phyloP scores from a whole-genome alignment of 2,797 vertebrate species.

The Brotula barbata region DNA sequence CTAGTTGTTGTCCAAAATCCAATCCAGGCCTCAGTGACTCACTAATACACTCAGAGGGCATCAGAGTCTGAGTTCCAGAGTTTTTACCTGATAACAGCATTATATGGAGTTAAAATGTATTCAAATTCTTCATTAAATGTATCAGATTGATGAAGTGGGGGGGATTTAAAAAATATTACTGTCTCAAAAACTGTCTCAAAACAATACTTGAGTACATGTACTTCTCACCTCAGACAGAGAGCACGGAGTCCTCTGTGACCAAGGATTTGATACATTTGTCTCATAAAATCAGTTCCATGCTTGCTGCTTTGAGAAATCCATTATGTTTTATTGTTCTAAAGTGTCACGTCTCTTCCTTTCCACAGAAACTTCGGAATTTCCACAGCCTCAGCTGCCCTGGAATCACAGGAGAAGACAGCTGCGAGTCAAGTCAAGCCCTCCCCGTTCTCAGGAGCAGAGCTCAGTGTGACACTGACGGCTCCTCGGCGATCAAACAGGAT shows the following conservation, averaged over 20 bases:
- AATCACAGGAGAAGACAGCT: slow-evolving; percentile 62
- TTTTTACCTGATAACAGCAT: too few relatives aligned
- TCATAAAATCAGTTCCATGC: background rate
- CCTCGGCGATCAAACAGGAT: slow-evolving; percentile 28
- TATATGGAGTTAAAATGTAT: too few relatives aligned
- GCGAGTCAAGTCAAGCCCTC: slow-evolving; percentile 51
- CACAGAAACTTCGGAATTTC: slow-evolving; percentile 81
- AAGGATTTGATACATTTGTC: slow-evolving; percentile 3
- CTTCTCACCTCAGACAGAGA: too few relatives aligned
- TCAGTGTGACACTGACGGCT: slow-evolving; percentile 39
- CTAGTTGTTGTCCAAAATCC: slow-evolving; percentile 19
- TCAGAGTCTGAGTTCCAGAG: too few relatives aligned
- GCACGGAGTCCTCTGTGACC: slow-evolving; percentile 1
- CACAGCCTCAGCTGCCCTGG: slow-evolving; percentile 81
- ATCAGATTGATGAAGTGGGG: too few relatives aligned
- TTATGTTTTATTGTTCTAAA: slow-evolving; percentile 10
- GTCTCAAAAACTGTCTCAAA: too few relatives aligned
- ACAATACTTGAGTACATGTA: too few relatives aligned
- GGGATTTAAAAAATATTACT: too few relatives aligned
- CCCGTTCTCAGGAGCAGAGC: slow-evolving; percentile 45
- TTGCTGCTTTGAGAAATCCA: slow-evolving; percentile 15
- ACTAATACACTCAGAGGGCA: slow-evolving; percentile 29
- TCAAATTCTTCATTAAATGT: too few relatives aligned
- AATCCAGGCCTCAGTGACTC: slow-evolving; percentile 36
- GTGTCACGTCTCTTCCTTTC: slow-evolving; percentile 11